These are phyloP conservation scores for Sphaerodactylus townsendi DNA, from an alignment of 2,113 vertebrate species.

Conservation along the genomic window DNA sequence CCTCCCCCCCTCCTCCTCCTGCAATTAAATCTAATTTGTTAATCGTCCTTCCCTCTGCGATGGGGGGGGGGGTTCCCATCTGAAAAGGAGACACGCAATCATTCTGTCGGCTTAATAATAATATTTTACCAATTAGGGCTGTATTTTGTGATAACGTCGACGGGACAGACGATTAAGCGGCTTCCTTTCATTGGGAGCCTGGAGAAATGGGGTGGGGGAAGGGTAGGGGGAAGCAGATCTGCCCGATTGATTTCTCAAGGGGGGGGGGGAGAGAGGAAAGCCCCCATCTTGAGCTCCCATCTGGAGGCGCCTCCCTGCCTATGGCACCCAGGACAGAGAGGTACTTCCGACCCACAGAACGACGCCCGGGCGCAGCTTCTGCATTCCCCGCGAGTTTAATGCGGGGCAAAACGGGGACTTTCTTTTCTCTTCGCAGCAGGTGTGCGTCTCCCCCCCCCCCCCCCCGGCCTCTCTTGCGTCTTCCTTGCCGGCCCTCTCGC, in stretches of 20 bases:
- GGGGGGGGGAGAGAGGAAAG: neutral
- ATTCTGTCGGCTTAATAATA: constrained; percentile 66
- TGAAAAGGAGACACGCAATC: constrained; percentile 53
- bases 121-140: constrained; percentile 65
- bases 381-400: neutral
- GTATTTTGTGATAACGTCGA: constrained; percentile 57
- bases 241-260: constrained; percentile 34
- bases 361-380: too few relatives aligned
- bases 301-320: neutral
- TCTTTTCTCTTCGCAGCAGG: neutral
- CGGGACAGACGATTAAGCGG: constrained; percentile 49
- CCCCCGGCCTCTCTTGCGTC: constrained; percentile 33
- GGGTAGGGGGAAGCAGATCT: constrained; percentile 33
- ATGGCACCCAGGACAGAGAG: neutral
- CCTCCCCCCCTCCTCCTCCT: constrained; percentile 18
- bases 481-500: constrained; percentile 24
- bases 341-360: constrained; percentile 12
- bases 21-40: constrained; percentile 68
- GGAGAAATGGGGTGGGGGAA: constrained; percentile 11
- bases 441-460: constrained; percentile 14
- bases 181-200: constrained; percentile 61
- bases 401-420: too few relatives aligned
- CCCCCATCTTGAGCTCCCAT: constrained; percentile 14
- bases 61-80: constrained; percentile 44
- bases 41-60: constrained; percentile 58